phyloP scores from a whole-genome alignment of 2,797 vertebrate species.

The Myoxocephalus aenaeus region DNA sequence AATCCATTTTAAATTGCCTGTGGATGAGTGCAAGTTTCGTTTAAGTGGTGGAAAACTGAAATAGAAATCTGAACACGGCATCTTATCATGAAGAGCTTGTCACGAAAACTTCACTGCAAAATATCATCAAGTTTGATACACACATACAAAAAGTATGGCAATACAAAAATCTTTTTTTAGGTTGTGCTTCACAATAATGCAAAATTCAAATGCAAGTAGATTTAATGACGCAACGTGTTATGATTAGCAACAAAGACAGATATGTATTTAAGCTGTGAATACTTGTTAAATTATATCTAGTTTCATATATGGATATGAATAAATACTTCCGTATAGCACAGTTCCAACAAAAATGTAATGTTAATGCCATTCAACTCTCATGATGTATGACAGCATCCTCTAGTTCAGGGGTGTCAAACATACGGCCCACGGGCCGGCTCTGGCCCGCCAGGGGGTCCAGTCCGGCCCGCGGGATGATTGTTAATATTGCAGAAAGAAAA shows the following conservation, averaged over 20 bases:
- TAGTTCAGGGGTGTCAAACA: too few species aligned
- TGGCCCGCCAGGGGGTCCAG: too few species aligned
- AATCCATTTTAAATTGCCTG: background rate
- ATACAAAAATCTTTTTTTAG: background rate
- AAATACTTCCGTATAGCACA: background rate
- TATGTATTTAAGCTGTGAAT: background rate
- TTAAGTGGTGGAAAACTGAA: background rate
- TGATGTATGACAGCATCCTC: background rate
- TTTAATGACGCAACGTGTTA: background rate
- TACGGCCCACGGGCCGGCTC: too few species aligned
- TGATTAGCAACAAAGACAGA: background rate
- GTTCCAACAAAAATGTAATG: background rate
- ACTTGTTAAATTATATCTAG: background rate
- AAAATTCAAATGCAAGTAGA: background rate
- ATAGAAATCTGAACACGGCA: background rate
- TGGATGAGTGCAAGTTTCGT: background rate
- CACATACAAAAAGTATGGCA: too few species aligned
- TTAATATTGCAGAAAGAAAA: too few species aligned
- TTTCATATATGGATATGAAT: background rate
- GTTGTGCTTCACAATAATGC: background rate
- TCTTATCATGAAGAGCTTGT: too few species aligned
- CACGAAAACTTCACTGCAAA: too few species aligned
- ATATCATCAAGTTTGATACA: too few species aligned
- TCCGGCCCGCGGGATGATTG: too few species aligned
- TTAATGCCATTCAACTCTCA: background rate